phyloP scores from a whole-genome alignment of 1,140 invertebrate species.

The Drosophila ironensis region DNA sequence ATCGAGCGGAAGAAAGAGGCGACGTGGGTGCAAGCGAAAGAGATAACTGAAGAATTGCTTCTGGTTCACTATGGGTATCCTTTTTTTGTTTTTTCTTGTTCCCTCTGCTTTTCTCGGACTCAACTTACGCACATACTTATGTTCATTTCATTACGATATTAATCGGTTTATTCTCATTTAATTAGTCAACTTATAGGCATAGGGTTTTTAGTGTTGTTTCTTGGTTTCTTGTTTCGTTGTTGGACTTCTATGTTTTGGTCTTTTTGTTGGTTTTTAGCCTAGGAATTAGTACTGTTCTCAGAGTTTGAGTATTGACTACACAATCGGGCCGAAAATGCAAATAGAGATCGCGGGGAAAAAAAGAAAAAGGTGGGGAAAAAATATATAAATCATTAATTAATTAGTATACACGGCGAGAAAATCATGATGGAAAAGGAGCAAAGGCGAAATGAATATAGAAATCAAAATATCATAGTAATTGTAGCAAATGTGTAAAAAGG shows the following conservation, averaged over 20 bases:
- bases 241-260: conserved; percentile 16
- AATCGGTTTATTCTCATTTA: conserved; percentile 18
- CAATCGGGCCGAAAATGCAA: conserved; percentile 29
- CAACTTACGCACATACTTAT: conserved; percentile 1
- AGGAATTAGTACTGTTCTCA: conserved; percentile 76
- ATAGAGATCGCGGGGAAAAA: conserved; percentile 33
- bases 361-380: conserved; percentile 60
- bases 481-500: neutral
- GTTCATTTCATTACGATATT: neutral
- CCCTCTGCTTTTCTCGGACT: conserved; percentile 21
- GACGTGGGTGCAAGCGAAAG: conserved; percentile 1
- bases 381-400: conserved; percentile 72
- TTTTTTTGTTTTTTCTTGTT: neutral
- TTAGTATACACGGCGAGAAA: conserved; percentile 32
- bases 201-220: conserved; percentile 30
- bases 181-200: conserved; percentile 10
- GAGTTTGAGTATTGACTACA: conserved; percentile 74
- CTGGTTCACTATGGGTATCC: neutral
- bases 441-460: conserved; percentile 8
- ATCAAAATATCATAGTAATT: neutral
- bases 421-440: conserved; percentile 23
- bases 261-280: conserved; percentile 32
- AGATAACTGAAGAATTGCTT: neutral
- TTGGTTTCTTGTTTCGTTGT: conserved; percentile 15
- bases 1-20: conserved; percentile 21